Evolutionary conservation across 2,888 invertebrate species (phyloP).

Genomic region (Reticulitermes lucifugus): DNA sequence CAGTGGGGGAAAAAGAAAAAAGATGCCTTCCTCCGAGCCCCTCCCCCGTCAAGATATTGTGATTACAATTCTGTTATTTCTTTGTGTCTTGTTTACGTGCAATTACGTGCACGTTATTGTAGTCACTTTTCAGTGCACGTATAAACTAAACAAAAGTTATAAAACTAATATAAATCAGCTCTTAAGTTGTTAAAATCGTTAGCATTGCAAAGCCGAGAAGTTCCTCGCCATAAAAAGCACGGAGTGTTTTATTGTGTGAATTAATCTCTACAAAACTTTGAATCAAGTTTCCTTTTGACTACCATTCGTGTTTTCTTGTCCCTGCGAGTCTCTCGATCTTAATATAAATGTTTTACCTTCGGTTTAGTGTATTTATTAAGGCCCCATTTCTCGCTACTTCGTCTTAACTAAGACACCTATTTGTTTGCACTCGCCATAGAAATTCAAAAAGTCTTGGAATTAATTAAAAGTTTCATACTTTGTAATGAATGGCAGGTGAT

Average conservation of each 20-base stretch:
- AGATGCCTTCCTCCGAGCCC: neutral
- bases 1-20: no score
- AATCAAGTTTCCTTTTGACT: constrained; percentile 17
- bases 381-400: neutral
- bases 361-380: constrained; percentile 32
- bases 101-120: neutral
- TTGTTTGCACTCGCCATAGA: constrained; percentile 32
- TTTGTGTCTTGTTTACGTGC: neutral
- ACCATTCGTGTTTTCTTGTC: neutral
- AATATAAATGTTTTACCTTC: constrained; percentile 19
- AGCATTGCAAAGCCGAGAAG: neutral
- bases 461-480: constrained; percentile 26
- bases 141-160: neutral
- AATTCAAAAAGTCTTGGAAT: constrained; percentile 27
- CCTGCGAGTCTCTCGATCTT: neutral
- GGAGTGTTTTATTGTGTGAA: neutral
- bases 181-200: neutral
- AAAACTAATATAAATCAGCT: neutral
- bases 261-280: constrained; percentile 22
- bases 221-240: neutral
- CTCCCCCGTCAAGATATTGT: no score
- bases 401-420: constrained; percentile 7
- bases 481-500: neutral
- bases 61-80: neutral
- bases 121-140: neutral